Base-by-base conservation (phyloP, 2,797 vertebrate species). In the Typhlichthys subterraneus region DNA sequence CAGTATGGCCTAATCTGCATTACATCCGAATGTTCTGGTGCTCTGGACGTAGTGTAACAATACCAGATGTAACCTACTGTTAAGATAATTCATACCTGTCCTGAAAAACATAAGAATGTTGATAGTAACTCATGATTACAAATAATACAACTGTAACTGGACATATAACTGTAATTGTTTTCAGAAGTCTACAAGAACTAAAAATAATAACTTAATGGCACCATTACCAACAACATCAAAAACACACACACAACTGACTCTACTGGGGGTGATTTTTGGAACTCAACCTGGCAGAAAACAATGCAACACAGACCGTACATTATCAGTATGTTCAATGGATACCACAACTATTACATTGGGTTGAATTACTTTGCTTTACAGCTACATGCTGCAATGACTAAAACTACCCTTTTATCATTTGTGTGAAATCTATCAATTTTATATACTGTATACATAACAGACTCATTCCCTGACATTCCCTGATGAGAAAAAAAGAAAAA, bases 211-310 rank as follows among this genome's bases (percentile, higher is more conserved):
- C 38, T 42, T 42, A 42, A 14, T 62, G 61, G 66, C 52, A 49
- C 50, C 55, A 54, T 48, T 15, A 45, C 65, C 52, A 67, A 45
- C 53, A 56, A 70, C 67, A 55, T 57, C 51, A 33, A 80, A 60
- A 69, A 69, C 63, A 61, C 57, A 29, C 45, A 71, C 52, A 50
- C 74, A 23, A 23, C 23, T 23, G 3, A 57, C 61, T 62, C 55
- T 57, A 60, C 60, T 67, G 45, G 61, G 53, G 77, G 67, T 67
- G 65, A 74, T 70, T 75, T 70, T 68, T 63, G 68, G 70, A 78
- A 73, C 61, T 7, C 62, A 63, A 52, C 63, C 12, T 31, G 33
- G 33, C 62, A 65, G 59, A 49, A 50, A 38, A 13, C 13, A 53
- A 51, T 46, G 14, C 45, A 67, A 61, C 61, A 53, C 49, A 45